A percentile compares a stretch with the other conserved stretches of the same genome.
Conservation (phyloP, 2,113 vertebrate species). For the Clarias gariepinus region DNA sequence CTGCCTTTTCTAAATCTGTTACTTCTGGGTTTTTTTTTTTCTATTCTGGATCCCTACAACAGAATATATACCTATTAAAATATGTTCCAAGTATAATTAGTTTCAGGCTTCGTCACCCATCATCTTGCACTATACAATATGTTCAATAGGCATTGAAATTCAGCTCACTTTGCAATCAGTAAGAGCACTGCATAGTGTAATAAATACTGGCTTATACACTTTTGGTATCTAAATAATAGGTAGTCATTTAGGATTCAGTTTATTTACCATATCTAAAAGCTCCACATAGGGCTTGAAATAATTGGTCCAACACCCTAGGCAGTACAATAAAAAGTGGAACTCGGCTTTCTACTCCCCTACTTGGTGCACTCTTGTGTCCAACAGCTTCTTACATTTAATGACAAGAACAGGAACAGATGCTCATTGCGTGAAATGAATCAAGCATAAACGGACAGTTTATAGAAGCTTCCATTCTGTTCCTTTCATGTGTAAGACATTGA, state of each 20-base stretch:
- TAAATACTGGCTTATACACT: background rate
- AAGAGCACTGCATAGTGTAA: background rate
- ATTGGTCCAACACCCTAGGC: background rate
- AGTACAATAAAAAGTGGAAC: background rate
- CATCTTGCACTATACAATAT: background rate
- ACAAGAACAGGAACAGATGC: conserved; percentile 26
- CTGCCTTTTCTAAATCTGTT: background rate
- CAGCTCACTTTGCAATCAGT: background rate
- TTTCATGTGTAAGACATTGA: conserved; percentile 18
- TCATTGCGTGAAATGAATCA: conserved; percentile 6
- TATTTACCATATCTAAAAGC: background rate
- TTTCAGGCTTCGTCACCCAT: background rate
- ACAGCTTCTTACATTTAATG: conserved; percentile 19
- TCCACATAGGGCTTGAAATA: background rate
- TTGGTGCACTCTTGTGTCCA: background rate
- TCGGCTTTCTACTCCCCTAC: background rate
- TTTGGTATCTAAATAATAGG: background rate
- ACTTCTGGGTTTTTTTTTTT: too few species aligned
- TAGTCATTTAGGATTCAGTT: conserved; percentile 1
- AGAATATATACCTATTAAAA: background rate
- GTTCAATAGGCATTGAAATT: background rate
- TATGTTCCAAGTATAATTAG: background rate
- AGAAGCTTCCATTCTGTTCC: background rate
- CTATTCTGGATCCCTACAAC: background rate
- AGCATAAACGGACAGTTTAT: conserved; percentile 14